Conservation (phyloP, 2,113 vertebrate genomes). For the Polypterus senegalus region DNA sequence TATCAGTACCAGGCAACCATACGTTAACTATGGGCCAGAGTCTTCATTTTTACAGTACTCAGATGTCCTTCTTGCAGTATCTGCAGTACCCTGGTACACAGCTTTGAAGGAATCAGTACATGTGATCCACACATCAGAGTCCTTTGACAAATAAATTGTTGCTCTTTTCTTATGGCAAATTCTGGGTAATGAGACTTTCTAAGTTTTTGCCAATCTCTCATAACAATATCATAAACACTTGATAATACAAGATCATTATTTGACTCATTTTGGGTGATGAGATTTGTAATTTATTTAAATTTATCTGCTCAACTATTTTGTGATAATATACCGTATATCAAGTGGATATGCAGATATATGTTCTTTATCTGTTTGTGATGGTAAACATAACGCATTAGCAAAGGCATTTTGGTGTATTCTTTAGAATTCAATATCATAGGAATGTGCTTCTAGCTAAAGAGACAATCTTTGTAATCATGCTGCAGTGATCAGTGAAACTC, state of each 20-base stretch:
- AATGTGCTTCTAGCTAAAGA: too few relatives aligned
- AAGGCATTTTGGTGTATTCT: conserved; percentile 5
- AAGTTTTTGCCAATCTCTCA: background rate
- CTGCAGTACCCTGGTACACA: conserved; percentile 8
- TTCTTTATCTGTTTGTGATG: background rate
- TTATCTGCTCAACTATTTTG: conserved; percentile 1
- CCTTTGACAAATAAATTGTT: background rate
- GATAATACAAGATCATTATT: conserved; percentile 9
- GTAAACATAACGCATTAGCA: conserved; percentile 7
- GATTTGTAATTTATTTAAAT: background rate
- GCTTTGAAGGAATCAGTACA: conserved; percentile 10
- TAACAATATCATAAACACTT: conserved; percentile 9
- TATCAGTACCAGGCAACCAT: conserved; percentile 15
- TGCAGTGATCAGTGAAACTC: conserved; percentile 7
- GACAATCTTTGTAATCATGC: background rate
- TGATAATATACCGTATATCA: conserved; percentile 8
- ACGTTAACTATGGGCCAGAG: conserved; percentile 11
- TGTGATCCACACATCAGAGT: background rate
- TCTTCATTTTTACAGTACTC: conserved; percentile 15
- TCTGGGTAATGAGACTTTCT: background rate
- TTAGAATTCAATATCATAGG: conserved; percentile 11
- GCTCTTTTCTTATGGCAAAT: background rate
- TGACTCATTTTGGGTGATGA: background rate
- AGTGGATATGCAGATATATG: background rate
- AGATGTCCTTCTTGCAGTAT: conserved; percentile 7